Evolutionary conservation across 2,797 vertebrate species (phyloP).

Genomic region (Bovichtus variegatus): DNA sequence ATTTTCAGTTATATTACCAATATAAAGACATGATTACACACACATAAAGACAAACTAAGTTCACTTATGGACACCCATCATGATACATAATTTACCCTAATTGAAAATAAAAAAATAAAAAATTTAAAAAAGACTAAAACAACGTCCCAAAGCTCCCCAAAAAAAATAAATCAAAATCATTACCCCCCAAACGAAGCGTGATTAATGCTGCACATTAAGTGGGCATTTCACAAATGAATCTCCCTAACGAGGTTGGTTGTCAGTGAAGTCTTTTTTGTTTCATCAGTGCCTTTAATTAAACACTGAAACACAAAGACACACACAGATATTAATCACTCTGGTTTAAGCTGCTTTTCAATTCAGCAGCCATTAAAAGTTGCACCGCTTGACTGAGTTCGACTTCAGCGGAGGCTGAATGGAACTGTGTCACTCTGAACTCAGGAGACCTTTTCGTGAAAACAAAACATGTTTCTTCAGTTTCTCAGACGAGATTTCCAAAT

Average conservation of each 20-base stretch:
- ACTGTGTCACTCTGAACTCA: slow-evolving; percentile 50
- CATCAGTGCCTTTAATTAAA: slow-evolving; percentile 75
- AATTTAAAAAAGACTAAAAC: neutral
- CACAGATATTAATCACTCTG: slow-evolving; percentile 56
- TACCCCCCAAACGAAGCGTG: slow-evolving; percentile 21
- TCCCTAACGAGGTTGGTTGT: slow-evolving; percentile 58
- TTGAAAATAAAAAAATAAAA: neutral
- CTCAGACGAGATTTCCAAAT: slow-evolving; percentile 23
- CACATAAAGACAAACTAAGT: neutral
- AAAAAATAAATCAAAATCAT: slow-evolving; percentile 32
- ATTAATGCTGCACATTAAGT: slow-evolving; percentile 58
- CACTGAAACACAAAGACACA: slow-evolving; percentile 61
- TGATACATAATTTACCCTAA: neutral
- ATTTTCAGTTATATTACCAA: neutral
- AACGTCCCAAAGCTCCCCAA: neutral
- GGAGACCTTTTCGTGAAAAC: slow-evolving; percentile 9
- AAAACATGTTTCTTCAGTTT: slow-evolving; percentile 10
- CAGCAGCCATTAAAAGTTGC: slow-evolving; percentile 61
- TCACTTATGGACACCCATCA: neutral
- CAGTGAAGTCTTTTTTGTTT: slow-evolving; percentile 38
- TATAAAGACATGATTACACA: neutral
- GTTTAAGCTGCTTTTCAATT: slow-evolving; percentile 67
- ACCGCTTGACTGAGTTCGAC: slow-evolving; percentile 49
- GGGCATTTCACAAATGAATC: slow-evolving; percentile 51
- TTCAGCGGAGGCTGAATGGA: slow-evolving; percentile 46